A percentile compares a stretch with the other conserved stretches of the same genome.
These are phyloP conservation scores for Neogobius melanostomus DNA, from an alignment of 2,113 vertebrate genomes.

Conservation along the genomic window DNA sequence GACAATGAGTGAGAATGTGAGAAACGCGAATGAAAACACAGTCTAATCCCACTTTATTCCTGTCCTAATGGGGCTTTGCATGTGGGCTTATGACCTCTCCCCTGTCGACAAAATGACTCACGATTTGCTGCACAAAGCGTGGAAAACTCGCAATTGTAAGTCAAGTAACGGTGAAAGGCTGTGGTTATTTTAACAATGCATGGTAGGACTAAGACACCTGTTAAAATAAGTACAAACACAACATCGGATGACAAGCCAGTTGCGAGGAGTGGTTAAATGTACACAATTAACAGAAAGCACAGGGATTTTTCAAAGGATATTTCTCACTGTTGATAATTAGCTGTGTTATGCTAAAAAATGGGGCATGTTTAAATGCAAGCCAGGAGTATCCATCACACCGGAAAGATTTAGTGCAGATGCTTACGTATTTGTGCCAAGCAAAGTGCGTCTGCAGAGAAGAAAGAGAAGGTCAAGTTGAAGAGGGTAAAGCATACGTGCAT, in stretches of 20 bases:
- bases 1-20: conserved; percentile 23
- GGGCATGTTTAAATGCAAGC: conserved; percentile 13
- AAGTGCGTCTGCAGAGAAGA: conserved; percentile 14
- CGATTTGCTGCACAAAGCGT: conserved; percentile 18
- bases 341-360: conserved; percentile 18
- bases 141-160: conserved; percentile 16
- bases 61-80: conserved; percentile 17
- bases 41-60: conserved; percentile 38
- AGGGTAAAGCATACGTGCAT: conserved; percentile 23
- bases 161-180: background rate
- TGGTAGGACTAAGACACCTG: background rate
- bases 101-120: conserved; percentile 15
- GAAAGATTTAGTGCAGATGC: conserved; percentile 48
- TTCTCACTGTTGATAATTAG: conserved; percentile 38
- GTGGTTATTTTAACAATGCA: background rate
- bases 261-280: conserved; percentile 3
- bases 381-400: conserved; percentile 29
- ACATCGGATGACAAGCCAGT: background rate
- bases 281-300: conserved; percentile 18
- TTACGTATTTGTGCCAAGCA: conserved; percentile 37
- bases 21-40: conserved; percentile 26
- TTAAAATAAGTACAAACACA: background rate
- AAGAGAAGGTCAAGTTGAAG: conserved; percentile 10
- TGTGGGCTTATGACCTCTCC: conserved; percentile 9
- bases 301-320: conserved; percentile 37